Conservation (phyloP, 2,888 invertebrate genomes). For the Falcaria lacertinaria region DNA sequence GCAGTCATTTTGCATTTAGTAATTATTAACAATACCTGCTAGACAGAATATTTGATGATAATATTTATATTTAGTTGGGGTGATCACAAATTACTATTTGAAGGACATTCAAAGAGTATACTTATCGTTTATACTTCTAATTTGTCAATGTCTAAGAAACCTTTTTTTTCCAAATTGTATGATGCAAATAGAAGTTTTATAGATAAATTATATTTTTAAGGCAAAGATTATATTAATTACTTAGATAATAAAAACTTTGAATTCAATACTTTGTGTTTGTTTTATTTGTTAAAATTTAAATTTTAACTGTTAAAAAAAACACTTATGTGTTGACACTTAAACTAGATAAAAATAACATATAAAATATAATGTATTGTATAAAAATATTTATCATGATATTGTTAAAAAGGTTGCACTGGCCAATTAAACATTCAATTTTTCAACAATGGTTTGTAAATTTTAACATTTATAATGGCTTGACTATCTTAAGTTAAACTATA, state of each 20-base stretch:
- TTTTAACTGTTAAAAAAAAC: too few species aligned
- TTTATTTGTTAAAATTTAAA: background rate
- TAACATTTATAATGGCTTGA: background rate
- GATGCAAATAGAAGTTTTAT: background rate
- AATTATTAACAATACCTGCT: too few species aligned
- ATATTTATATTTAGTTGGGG: background rate
- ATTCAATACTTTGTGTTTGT: background rate
- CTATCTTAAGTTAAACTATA: background rate
- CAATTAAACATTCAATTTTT: background rate
- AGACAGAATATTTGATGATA: background rate
- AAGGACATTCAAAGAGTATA: slow-evolving; percentile 71
- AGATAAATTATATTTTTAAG: slow-evolving; percentile 1
- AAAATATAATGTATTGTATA: background rate
- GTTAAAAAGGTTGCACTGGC: background rate
- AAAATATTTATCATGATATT: background rate
- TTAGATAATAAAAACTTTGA: background rate
- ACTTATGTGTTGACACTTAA: background rate
- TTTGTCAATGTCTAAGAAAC: slow-evolving; percentile 51
- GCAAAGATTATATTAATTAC: background rate
- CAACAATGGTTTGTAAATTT: background rate
- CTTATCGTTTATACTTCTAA: slow-evolving; percentile 54
- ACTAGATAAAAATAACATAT: background rate
- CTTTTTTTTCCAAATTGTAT: background rate
- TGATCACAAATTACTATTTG: slow-evolving; percentile 11
- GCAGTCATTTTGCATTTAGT: too few species aligned